Conservation (phyloP, 2,113 vertebrate genomes). For the Pelobates fuscus region DNA sequence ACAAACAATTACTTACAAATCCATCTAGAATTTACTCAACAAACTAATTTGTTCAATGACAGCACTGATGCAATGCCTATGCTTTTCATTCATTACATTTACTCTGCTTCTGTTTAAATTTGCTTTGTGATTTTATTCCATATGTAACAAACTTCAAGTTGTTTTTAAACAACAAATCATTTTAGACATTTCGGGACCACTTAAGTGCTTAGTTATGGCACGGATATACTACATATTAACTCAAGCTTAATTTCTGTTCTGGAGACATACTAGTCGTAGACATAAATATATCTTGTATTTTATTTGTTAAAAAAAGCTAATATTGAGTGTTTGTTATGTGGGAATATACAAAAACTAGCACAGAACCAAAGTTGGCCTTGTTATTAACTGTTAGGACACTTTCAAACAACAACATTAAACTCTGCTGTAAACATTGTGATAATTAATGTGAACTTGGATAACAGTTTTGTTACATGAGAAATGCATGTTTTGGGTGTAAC, state of each 20-base stretch:
- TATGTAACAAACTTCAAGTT: not conserved
- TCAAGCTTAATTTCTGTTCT: not conserved
- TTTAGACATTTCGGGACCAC: not conserved
- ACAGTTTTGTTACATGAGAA: no score
- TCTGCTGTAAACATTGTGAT: no score
- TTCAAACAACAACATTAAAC: no score
- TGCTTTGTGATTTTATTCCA: not conserved
- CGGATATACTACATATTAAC: conserved; percentile 15
- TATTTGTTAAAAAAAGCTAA: not conserved
- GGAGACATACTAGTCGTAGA: not conserved
- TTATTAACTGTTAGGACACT: no score
- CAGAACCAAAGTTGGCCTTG: no score
- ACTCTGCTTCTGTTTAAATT: not conserved
- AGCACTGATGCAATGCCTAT: not conserved
- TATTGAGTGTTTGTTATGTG: conserved; percentile 31
- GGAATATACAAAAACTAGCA: conserved; percentile 8
- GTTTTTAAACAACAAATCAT: not conserved
- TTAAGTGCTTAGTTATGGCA: not conserved
- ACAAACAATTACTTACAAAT: no score
- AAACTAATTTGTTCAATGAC: not conserved
- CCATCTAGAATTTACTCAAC: no score
- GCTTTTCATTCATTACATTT: not conserved
- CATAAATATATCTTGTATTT: conserved; percentile 5
- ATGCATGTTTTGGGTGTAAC: no score
- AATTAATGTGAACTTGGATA: no score